A percentile compares a stretch with the other conserved stretches of the same genome.
phyloP scores from a whole-genome alignment of 2,888 invertebrate genomes.

The Tenodera sinensis region DNA sequence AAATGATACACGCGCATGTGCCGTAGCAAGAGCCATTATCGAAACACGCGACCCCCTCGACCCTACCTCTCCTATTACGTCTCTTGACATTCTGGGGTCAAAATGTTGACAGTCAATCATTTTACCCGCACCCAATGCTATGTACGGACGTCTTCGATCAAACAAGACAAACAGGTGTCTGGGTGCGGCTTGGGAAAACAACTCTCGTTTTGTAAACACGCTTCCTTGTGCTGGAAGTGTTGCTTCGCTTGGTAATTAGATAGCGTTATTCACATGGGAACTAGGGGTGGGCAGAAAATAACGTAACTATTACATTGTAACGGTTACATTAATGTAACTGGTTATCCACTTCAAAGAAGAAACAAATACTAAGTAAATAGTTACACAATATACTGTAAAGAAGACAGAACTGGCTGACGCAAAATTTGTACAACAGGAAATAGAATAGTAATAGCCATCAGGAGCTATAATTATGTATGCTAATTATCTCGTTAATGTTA shows the following conservation, averaged over 20 bases:
- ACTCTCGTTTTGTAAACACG: neutral
- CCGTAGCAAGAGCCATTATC: slow-evolving; percentile 19
- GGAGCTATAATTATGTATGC: too few relatives aligned
- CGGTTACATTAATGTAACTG: too few relatives aligned
- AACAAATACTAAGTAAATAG: too few relatives aligned
- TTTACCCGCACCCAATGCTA: neutral
- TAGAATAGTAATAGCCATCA: too few relatives aligned
- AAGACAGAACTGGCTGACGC: too few relatives aligned
- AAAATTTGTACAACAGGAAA: too few relatives aligned
- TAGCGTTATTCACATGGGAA: too few relatives aligned
- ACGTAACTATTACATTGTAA: too few relatives aligned
- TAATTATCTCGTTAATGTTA: too few relatives aligned
- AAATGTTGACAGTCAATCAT: slow-evolving; percentile 27
- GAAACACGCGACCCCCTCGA: slow-evolving; percentile 13
- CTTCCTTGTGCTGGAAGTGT: neutral
- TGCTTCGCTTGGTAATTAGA: neutral
- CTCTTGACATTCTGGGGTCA: slow-evolving; percentile 20
- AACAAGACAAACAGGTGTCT: neutral
- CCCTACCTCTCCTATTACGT: slow-evolving; percentile 20
- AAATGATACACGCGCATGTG: neutral
- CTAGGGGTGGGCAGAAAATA: too few relatives aligned
- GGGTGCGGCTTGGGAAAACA: neutral
- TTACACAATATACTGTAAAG: too few relatives aligned
- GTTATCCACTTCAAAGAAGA: too few relatives aligned
- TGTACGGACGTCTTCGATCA: neutral